A percentile compares a stretch with the other conserved stretches of the same genome.
phyloP scores from a whole-genome alignment of 37 sponge, comb jelly and placozoan genomes.

The Geodia barretti region DNA sequence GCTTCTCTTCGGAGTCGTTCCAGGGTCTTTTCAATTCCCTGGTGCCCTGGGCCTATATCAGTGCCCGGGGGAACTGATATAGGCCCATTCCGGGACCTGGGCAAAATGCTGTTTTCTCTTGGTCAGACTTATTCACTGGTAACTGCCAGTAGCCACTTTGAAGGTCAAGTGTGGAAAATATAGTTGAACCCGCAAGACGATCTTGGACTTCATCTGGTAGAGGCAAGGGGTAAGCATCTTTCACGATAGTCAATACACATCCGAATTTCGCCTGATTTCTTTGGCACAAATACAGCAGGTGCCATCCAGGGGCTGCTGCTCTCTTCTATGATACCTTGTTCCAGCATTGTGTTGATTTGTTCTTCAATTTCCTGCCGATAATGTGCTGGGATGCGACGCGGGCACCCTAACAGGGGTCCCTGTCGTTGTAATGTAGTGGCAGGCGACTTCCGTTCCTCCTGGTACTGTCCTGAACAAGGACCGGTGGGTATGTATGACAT shows the following conservation, averaged over 20 bases:
- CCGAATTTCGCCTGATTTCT: constrained; percentile 55
- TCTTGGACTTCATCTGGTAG: constrained; percentile 68
- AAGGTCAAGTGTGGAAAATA: constrained; percentile 59
- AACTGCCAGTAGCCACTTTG: constrained; percentile 73
- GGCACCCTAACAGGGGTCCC: constrained; percentile 43
- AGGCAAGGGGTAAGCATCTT: constrained; percentile 70
- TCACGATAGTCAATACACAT: constrained; percentile 67
- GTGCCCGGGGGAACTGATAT: constrained; percentile 49
- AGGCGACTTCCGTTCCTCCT: constrained; percentile 32
- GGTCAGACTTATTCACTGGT: constrained; percentile 50
- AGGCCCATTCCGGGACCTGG: constrained; percentile 72
- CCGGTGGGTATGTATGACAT: constrained; percentile 12
- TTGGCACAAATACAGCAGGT: constrained; percentile 62
- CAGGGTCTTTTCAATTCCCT: constrained; percentile 55
- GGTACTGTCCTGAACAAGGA: constrained; percentile 41
- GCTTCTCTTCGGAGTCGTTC: constrained; percentile 17
- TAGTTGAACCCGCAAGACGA: constrained; percentile 47
- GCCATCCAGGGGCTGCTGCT: constrained; percentile 74
- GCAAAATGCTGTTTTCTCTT: constrained; percentile 56
- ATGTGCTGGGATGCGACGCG: constrained; percentile 56
- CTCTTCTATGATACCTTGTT: constrained; percentile 61
- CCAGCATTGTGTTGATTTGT: constrained; percentile 55
- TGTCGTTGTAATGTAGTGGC: constrained; percentile 35
- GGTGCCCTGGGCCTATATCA: constrained; percentile 57
- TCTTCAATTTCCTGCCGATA: constrained; percentile 46